Evolutionary conservation across 2,797 vertebrate species (phyloP), one percentile per base, ranked within the genome.

Genomic region (Spondyliosoma cantharus): DNA sequence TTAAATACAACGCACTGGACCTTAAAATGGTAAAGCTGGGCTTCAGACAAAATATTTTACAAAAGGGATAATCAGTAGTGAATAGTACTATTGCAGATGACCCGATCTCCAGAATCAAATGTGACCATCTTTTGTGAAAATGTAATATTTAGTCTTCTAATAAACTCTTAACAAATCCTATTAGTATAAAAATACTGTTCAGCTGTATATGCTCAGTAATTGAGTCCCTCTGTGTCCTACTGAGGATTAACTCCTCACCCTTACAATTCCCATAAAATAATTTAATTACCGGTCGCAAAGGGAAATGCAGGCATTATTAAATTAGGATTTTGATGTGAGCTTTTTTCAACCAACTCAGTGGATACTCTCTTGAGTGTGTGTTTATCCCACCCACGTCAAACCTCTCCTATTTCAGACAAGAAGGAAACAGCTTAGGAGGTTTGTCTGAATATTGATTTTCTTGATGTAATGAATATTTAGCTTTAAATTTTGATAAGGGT

Each of bases 211-310:
- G 25, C 73, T 84, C 66, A 29, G 66, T 90, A 92, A 91, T 92
- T 78, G 27, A 76, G 73, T 82, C 67, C 61, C 70, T 80, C 53
- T 82, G 76, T 91, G 82, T 90, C 86, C 84, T 74, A 53, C 67
- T 27, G 56, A 80, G 81, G 84, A 91, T 91, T 92, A 90, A 68
- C 61, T 58, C 64, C 57, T 75, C 52, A 62, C 71, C 58, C 82
- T 65, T 85, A 78, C 74, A 84, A 73, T 84, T 77, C 74, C 61
- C 75, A 63, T 75, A 66, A 85, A 84, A 71, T 42, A 76, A 88
- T 89, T 66, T 63, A 91, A 90, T 93, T 91, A 91, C 64, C 65
- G 13, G 12, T 42, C 58, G 53, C 58, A 74, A 87, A 88, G 69
- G 71, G 64, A 72, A 74, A 68, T 59, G 20, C 25, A 58, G 50